Conservation (phyloP, 2,113 vertebrate genomes). For the Alouatta palliata region DNA sequence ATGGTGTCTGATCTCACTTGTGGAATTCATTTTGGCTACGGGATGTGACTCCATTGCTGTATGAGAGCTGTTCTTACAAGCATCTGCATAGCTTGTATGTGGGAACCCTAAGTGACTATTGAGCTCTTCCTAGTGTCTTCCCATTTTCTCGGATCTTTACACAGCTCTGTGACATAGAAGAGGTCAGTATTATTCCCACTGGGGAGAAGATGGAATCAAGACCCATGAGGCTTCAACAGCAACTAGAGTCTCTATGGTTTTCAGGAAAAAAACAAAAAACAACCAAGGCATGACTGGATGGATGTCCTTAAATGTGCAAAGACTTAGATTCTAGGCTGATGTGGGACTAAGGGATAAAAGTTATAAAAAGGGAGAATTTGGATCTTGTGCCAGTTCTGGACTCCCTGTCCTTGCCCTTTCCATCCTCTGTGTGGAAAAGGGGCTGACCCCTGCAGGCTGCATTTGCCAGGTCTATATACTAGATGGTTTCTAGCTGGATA, state of each 20-base stretch:
- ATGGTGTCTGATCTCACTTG: neutral
- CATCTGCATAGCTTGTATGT: neutral
- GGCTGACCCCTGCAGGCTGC: neutral
- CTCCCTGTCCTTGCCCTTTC: neutral
- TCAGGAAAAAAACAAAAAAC: neutral
- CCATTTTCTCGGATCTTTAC: neutral
- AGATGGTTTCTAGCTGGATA: neutral
- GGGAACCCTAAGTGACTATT: neutral
- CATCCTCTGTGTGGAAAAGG: neutral
- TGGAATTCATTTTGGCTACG: neutral
- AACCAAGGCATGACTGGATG: neutral
- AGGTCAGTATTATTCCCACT: neutral
- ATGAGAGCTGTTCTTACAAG: neutral
- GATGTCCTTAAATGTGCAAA: neutral
- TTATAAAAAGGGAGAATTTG: neutral
- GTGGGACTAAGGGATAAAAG: neutral
- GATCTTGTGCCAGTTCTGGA: neutral
- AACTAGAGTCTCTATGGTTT: neutral
- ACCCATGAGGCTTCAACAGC: neutral
- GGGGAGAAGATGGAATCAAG: neutral
- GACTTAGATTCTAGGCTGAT: neutral
- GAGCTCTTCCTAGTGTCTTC: neutral
- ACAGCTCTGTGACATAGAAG: neutral
- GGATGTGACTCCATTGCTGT: neutral
- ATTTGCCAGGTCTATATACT: neutral